A percentile compares a stretch with the other conserved stretches of the same genome.
Conservation (phyloP, 2,888 invertebrate genomes). For the Elmis aenea region DNA sequence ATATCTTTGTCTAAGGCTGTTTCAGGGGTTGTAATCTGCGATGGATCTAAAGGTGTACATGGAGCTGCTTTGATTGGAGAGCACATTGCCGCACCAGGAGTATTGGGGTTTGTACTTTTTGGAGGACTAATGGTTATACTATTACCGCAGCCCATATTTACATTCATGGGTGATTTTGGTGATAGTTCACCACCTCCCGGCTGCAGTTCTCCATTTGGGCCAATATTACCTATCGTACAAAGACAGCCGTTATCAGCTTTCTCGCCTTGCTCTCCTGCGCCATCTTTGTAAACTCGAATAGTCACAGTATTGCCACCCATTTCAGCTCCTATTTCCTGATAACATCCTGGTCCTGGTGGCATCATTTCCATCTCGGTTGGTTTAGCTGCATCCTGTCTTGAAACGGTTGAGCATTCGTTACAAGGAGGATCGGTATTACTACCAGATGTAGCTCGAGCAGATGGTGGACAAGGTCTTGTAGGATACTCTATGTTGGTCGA, state of each 20-base stretch:
- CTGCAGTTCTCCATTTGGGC: neutral
- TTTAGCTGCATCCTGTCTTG: neutral
- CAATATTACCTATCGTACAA: neutral
- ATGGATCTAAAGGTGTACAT: slow-evolving; percentile 1
- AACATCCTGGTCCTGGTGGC: neutral
- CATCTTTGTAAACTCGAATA: slow-evolving; percentile 7
- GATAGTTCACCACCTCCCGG: neutral
- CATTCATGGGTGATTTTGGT: neutral
- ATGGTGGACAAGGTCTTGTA: no score
- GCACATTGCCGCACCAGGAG: neutral
- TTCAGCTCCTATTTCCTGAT: slow-evolving; percentile 8
- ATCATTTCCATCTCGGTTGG: neutral
- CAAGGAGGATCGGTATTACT: slow-evolving; percentile 29
- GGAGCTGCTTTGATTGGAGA: neutral
- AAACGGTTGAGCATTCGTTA: neutral
- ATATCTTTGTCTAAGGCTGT: slow-evolving; percentile 6
- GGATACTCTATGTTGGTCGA: no score
- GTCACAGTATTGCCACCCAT: slow-evolving; percentile 7
- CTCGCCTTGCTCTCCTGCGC: neutral
- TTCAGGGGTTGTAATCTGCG: neutral
- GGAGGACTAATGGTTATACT: no score
- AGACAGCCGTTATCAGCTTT: slow-evolving; percentile 1
- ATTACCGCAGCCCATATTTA: neutral
- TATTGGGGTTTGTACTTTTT: neutral
- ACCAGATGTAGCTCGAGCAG: no score